Conservation (phyloP, 2,797 vertebrate species). For the Schizopygopsis pylzovi region DNA sequence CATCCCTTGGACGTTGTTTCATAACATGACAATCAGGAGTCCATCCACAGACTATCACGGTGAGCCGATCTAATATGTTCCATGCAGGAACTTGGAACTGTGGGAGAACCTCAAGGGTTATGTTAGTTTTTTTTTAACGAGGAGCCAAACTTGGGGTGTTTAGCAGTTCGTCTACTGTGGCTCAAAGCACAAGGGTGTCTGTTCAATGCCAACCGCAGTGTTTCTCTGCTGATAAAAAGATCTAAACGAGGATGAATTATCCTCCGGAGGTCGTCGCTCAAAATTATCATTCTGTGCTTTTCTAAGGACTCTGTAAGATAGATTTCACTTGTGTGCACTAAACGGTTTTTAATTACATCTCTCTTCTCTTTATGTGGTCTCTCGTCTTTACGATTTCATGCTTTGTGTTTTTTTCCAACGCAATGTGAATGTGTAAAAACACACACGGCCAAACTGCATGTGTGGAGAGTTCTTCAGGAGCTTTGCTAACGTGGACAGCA, state of each 20-base stretch:
- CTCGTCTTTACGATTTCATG: slow-evolving; percentile 29
- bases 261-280: slow-evolving; percentile 3
- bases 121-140: slow-evolving; percentile 2
- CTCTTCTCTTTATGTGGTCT: slow-evolving; percentile 32
- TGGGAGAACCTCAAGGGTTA: neutral
- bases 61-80: slow-evolving; percentile 13
- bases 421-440: slow-evolving; percentile 26
- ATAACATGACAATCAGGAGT: slow-evolving; percentile 53
- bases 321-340: slow-evolving; percentile 43
- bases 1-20: slow-evolving; percentile 8
- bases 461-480: slow-evolving; percentile 18
- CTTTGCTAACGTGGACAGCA: slow-evolving; percentile 45
- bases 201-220: slow-evolving; percentile 40
- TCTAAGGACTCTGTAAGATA: slow-evolving; percentile 48
- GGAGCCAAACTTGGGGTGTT: slow-evolving; percentile 36
- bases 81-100: neutral
- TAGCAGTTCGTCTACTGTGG: slow-evolving; percentile 31
- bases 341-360: slow-evolving; percentile 39
- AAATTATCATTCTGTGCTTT: slow-evolving; percentile 34
- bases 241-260: slow-evolving; percentile 8
- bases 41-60: slow-evolving; percentile 15
- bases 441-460: slow-evolving; percentile 33
- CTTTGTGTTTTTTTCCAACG: neutral
- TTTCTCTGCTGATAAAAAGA: slow-evolving; percentile 33
- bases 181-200: slow-evolving; percentile 52